Evolutionary conservation across 1,140 invertebrate genomes (phyloP), one percentile per base, ranked within the genome.

Genomic region (Temnothorax curvispinosus): DNA sequence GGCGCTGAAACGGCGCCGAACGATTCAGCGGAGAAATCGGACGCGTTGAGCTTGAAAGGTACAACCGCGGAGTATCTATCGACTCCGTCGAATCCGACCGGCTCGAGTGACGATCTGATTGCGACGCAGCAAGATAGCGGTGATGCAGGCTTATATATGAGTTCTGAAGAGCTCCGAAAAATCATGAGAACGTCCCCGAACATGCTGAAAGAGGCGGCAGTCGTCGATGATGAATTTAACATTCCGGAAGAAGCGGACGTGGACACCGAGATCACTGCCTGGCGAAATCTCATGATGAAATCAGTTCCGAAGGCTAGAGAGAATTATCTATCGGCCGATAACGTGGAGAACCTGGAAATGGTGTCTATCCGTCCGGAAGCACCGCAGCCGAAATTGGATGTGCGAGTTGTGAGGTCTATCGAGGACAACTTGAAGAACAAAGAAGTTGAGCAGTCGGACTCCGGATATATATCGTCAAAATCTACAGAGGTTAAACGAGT

Each of bases 291-390:
- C 0, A 85, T 84, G 0, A 18, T 11, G 0, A 91, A 77, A 13
- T 92, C 93, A 0, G 0, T 5, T 78, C 1, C 11, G 67, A 0
- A 47, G 4, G 11, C 32, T 1, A 88, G 62, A 2, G 56, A 60
- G 15, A 35, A 65, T 5, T 21, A 27, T 7, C 0, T 67, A 9
- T 4, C 6, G 2, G 18, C 41, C 2, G n/a, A 9, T 32, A 2
- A 15, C 6, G 1, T 54, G 3, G 15, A 71, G 0, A 9, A 71
- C 0, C 11, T 62, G 8, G 80, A 89, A 8, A 41, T 78, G 38
- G 5, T 93, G 15, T 92, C 89, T 6, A 94, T 94, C 41, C 88
- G 87, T 18, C 93, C 93, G 0, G 93, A 94, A 72, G 86, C 93
- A 13, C 93, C 93, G 4, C 8, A 60, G 38, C 89, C 86, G 1